Conservation (phyloP, 2,797 vertebrate genomes). For the Paramormyrops hopkinsi region DNA sequence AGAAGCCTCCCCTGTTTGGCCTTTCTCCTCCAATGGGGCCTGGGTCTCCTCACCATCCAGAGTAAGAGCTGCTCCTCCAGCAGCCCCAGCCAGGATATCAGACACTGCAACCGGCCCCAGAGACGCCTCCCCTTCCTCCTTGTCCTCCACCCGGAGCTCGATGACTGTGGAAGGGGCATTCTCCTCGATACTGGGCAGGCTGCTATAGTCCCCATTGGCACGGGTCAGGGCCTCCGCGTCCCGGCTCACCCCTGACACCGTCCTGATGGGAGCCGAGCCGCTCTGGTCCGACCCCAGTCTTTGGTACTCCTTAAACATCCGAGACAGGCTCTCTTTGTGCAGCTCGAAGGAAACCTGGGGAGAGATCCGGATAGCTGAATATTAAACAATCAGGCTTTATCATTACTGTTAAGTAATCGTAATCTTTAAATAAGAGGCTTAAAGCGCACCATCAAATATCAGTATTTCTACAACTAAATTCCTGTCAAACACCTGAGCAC, state of each 20-base stretch:
- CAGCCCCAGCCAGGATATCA: slow-evolving; percentile 52
- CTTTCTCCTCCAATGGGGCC: not conserved
- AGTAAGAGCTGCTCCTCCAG: slow-evolving; percentile 31
- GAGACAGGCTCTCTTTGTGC: slow-evolving; percentile 85
- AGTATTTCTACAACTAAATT: not conserved
- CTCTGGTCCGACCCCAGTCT: slow-evolving; percentile 52
- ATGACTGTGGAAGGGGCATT: slow-evolving; percentile 62
- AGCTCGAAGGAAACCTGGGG: slow-evolving; percentile 90
- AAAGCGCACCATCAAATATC: not conserved
- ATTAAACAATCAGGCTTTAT: not conserved
- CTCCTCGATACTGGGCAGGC: slow-evolving; percentile 38
- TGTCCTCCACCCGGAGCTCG: slow-evolving; percentile 56
- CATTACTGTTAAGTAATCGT: not conserved
- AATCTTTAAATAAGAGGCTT: not conserved
- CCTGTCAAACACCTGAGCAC: not conserved
- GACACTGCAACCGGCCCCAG: slow-evolving; percentile 47
- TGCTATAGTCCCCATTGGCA: slow-evolving; percentile 39
- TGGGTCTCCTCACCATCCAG: not conserved
- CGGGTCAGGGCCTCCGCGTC: slow-evolving; percentile 47
- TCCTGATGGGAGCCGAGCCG: slow-evolving; percentile 55
- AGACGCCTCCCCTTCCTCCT: slow-evolving; percentile 26
- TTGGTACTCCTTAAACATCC: slow-evolving; percentile 80
- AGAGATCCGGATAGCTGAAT: slow-evolving; percentile 27
- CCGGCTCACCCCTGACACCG: slow-evolving; percentile 63
- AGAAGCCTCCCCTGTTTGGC: not conserved